Percentiles rank a stretch among this genome's conserved stretches.
phyloP scores from a whole-genome alignment of 2,797 vertebrate genomes.

The Cichlasoma orientale region DNA sequence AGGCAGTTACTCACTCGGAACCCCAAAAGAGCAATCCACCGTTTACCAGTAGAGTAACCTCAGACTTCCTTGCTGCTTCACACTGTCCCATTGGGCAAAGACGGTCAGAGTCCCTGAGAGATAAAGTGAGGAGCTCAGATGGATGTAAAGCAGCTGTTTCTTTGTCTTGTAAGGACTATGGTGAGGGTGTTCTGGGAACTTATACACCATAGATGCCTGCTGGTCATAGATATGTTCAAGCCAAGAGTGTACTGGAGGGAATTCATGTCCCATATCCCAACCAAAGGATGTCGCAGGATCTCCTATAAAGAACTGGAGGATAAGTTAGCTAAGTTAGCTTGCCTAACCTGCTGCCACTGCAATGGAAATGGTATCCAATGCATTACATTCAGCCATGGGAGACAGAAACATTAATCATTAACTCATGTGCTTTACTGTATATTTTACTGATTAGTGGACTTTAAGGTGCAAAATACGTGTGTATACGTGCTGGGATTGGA shows the following conservation, averaged over 20 bases:
- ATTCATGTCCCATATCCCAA: neutral
- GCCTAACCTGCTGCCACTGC: neutral
- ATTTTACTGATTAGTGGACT: neutral
- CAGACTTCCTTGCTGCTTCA: neutral
- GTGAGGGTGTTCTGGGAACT: fast-evolving
- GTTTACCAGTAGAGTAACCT: neutral
- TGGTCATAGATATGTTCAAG: neutral
- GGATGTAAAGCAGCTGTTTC: neutral
- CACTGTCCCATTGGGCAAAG: neutral
- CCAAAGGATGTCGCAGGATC: neutral
- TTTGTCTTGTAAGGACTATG: neutral
- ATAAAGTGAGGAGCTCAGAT: neutral
- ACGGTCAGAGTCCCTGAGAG: neutral
- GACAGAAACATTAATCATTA: neutral
- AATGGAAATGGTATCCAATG: neutral
- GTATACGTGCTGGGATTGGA: too few species aligned
- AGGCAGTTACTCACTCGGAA: neutral
- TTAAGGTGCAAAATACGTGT: neutral
- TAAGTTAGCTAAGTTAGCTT: neutral
- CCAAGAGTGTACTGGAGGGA: neutral
- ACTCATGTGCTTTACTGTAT: neutral
- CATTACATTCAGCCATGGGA: neutral
- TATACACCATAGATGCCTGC: neutral
- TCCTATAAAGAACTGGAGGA: neutral
- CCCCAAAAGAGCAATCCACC: neutral